These are phyloP conservation scores for Anthoscopus minutus DNA, from an alignment of 2,113 vertebrate species.

Conservation along the genomic window DNA sequence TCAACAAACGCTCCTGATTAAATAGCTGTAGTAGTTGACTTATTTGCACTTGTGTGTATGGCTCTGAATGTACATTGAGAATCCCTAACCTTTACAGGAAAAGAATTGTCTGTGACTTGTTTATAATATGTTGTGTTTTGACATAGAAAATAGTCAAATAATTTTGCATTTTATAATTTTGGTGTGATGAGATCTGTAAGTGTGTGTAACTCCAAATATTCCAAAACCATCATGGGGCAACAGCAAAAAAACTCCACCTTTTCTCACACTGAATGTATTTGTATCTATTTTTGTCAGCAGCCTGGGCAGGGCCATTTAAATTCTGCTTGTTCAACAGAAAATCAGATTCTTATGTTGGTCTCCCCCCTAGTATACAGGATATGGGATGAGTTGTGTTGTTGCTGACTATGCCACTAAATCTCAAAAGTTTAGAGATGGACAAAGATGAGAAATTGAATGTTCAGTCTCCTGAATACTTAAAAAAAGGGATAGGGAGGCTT, in stretches of 20 bases:
- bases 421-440: conserved; percentile 14
- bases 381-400: conserved; percentile 54
- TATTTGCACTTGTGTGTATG: conserved; percentile 72
- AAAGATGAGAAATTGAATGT: conserved; percentile 25
- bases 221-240: not conserved
- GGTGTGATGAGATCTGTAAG: conserved; percentile 52
- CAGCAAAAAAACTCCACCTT: not conserved
- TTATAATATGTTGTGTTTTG: conserved; percentile 43
- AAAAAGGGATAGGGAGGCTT: not conserved
- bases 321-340: conserved; percentile 67
- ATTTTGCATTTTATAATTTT: conserved; percentile 72
- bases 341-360: conserved; percentile 3
- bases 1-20: conserved; percentile 85
- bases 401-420: conserved; percentile 46
- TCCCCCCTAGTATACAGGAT: not conserved
- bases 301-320: conserved; percentile 51
- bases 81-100: conserved; percentile 64
- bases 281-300: conserved; percentile 53
- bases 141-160: conserved; percentile 65
- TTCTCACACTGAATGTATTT: not conserved
- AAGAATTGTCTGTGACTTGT: conserved; percentile 64
- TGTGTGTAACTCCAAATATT: not conserved
- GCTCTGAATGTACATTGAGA: conserved; percentile 74
- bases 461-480: not conserved
- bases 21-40: conserved; percentile 79